A percentile compares a stretch with the other conserved stretches of the same genome.
Conservation (phyloP, 2,113 vertebrate species). For the Pteruthius melanotis region DNA sequence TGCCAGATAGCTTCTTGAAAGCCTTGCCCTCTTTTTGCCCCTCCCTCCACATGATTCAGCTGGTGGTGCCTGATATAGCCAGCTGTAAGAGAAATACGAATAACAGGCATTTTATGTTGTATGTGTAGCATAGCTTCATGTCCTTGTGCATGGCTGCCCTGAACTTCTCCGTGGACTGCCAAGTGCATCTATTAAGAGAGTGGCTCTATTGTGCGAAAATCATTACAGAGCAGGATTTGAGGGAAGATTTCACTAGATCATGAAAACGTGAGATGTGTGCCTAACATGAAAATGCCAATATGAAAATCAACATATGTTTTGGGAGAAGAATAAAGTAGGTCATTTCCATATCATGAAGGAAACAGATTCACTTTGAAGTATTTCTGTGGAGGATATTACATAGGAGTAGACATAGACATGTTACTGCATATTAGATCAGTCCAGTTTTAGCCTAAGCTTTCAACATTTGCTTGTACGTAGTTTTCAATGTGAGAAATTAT, state of each 20-base stretch:
- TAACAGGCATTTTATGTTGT: neutral
- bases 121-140: neutral
- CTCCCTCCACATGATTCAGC: neutral
- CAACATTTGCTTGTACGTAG: neutral
- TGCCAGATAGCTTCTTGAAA: neutral
- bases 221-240: neutral
- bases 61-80: neutral
- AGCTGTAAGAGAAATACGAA: neutral
- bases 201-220: neutral
- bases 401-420: neutral
- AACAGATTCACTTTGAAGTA: neutral
- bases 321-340: neutral
- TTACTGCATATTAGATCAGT: neutral
- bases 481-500: neutral
- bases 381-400: neutral
- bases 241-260: neutral
- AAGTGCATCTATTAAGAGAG: neutral
- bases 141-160: neutral
- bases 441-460: neutral
- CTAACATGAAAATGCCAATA: neutral
- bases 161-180: neutral
- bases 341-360: neutral
- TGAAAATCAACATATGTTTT: neutral
- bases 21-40: neutral
- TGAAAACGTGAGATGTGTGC: neutral